Conservation (phyloP, 2,797 vertebrate species). For the Crax fasciolata region DNA sequence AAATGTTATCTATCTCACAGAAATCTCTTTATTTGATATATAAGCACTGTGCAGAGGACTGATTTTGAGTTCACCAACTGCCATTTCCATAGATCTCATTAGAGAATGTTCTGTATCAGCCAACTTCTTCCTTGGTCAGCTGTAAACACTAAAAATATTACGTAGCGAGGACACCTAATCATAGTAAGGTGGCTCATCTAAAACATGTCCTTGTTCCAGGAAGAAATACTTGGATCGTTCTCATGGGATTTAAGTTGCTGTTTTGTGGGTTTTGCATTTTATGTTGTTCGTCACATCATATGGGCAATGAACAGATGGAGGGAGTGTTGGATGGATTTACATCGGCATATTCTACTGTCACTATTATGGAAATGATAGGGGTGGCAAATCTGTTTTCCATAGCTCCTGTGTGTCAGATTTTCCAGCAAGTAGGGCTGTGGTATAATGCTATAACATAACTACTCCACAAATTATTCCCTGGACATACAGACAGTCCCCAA, state of each 20-base stretch:
- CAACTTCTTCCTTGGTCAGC: neutral
- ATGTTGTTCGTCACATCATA: neutral
- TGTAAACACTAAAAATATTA: neutral
- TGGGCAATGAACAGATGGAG: neutral
- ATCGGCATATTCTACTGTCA: neutral
- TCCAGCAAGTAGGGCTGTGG: neutral
- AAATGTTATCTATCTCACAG: neutral
- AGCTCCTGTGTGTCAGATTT: constrained; percentile 1
- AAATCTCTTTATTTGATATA: constrained; percentile 20
- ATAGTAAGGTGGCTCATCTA: neutral
- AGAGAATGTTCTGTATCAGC: neutral
- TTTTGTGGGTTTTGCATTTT: neutral
- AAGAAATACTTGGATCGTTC: neutral
- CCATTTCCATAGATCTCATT: neutral
- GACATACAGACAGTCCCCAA: neutral
- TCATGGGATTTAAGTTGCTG: neutral
- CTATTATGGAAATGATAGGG: neutral
- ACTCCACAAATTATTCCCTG: neutral
- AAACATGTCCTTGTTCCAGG: neutral
- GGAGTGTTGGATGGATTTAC: neutral
- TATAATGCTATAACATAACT: neutral
- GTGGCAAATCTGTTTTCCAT: neutral
- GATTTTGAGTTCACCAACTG: constrained; percentile 1
- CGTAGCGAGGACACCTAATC: neutral
- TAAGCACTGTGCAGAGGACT: neutral